A percentile compares a stretch with the other conserved stretches of the same genome.
Evolutionary conservation across 2,888 invertebrate species (phyloP).

Genomic region (Cataglyphis albicans): DNA sequence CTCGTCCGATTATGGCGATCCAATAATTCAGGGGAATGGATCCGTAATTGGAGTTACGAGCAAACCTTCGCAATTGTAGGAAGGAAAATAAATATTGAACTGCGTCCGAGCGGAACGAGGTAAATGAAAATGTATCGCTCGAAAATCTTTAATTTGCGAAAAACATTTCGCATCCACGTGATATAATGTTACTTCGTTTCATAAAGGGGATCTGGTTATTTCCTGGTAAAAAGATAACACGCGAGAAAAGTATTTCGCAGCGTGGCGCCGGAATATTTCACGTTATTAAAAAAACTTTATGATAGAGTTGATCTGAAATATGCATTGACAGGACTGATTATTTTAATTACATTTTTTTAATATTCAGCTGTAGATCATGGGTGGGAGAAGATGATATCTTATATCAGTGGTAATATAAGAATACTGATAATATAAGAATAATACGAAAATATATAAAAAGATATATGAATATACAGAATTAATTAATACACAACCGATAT

Average conservation of each 20-base stretch:
- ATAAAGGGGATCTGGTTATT: slow-evolving; percentile 2
- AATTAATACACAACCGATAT: neutral
- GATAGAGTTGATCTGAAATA: neutral
- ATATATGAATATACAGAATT: neutral
- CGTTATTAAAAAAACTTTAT: neutral
- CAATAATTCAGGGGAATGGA: slow-evolving; percentile 9
- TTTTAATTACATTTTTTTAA: neutral
- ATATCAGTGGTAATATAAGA: neutral
- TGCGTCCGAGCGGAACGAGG: neutral
- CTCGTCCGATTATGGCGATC: neutral
- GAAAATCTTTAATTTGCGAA: slow-evolving; percentile 32
- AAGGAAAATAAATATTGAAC: slow-evolving; percentile 14
- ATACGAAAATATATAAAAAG: neutral
- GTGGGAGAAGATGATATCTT: neutral
- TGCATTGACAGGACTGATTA: neutral
- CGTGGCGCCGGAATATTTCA: slow-evolving; percentile 34
- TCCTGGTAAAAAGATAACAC: slow-evolving; percentile 11
- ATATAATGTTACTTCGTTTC: slow-evolving; percentile 6
- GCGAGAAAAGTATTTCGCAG: slow-evolving; percentile 17
- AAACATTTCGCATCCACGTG: slow-evolving; percentile 20
- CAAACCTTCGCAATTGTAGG: neutral
- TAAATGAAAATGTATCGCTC: slow-evolving; percentile 27
- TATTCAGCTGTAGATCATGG: neutral
- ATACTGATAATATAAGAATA: neutral
- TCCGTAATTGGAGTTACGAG: slow-evolving; percentile 22